phyloP scores from a whole-genome alignment of 2,113 vertebrate species.

The Baryphthengus martii region DNA sequence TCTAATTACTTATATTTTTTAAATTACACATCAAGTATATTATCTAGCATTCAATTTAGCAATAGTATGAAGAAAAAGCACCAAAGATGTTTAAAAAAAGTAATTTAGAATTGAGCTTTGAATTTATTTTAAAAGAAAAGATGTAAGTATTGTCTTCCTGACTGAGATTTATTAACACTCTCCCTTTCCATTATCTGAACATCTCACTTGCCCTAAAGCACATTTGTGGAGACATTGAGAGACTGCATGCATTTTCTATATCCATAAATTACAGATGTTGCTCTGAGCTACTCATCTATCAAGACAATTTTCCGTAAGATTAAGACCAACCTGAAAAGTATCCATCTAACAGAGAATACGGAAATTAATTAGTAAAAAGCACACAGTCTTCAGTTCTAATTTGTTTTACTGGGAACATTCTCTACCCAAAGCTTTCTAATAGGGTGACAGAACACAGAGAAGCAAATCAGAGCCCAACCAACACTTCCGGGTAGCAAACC shows the following conservation, averaged over 20 bases:
- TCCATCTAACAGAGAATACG: not conserved
- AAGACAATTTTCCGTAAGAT: constrained; percentile 41
- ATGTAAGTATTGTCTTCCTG: constrained; percentile 59
- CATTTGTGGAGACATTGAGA: constrained; percentile 54
- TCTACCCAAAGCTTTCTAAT: not conserved
- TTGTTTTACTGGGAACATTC: not conserved
- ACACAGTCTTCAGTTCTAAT: not conserved
- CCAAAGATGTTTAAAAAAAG: constrained; percentile 37
- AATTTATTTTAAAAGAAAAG: constrained; percentile 65
- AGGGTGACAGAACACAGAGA: not conserved
- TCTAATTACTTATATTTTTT: constrained; percentile 48
- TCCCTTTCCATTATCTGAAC: constrained; percentile 58
- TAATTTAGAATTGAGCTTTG: constrained; percentile 59
- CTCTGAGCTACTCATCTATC: constrained; percentile 58
- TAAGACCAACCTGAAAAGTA: constrained; percentile 33
- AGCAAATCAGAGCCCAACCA: constrained; percentile 33
- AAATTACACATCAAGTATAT: constrained; percentile 26
- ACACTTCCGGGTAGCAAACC: not conserved
- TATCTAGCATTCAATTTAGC: constrained; percentile 23
- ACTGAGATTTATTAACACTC: constrained; percentile 68
- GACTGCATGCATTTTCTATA: constrained; percentile 12
- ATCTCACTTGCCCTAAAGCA: constrained; percentile 67
- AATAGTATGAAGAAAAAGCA: constrained; percentile 17
- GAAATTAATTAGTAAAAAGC: constrained; percentile 48
- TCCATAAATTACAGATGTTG: constrained; percentile 62